A percentile compares a stretch with the other conserved stretches of the same genome.
phyloP scores from a whole-genome alignment of 92 coral and sea anemone genomes.

The Parazoanthus swiftii region DNA sequence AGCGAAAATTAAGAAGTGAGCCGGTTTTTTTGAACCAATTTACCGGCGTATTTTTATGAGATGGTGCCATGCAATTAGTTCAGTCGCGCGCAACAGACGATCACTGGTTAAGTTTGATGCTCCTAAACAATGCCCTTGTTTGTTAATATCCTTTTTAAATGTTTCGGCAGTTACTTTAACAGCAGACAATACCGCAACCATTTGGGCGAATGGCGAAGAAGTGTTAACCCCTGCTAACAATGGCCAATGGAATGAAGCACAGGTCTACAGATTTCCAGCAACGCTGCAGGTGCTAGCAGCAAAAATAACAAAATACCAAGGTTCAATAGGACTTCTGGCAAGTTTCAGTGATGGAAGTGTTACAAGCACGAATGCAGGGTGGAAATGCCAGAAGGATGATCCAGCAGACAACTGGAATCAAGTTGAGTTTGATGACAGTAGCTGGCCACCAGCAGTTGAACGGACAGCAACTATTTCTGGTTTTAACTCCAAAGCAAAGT shows the following conservation, averaged over 20 bases:
- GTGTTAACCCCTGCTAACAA: neutral
- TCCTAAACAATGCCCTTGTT: too few species aligned
- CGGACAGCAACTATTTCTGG: constrained; percentile 33
- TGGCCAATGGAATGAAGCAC: neutral
- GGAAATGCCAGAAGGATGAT: constrained; percentile 64
- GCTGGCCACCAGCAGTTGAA: constrained; percentile 71
- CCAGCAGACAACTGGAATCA: constrained; percentile 50
- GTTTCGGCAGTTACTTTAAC: neutral
- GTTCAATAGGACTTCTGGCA: constrained; percentile 53
- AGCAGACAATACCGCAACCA: neutral
- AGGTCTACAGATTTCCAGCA: constrained; percentile 51
- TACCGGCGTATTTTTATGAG: too few species aligned
- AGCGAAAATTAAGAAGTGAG: too few species aligned
- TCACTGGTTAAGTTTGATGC: too few species aligned
- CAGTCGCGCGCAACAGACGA: too few species aligned
- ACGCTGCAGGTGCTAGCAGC: constrained; percentile 59
- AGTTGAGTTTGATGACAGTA: constrained; percentile 65
- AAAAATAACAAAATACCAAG: constrained; percentile 52
- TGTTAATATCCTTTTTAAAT: too few species aligned
- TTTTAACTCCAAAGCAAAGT: constrained; percentile 45
- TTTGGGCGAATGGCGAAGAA: neutral
- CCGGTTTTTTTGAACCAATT: too few species aligned
- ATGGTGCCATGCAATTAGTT: too few species aligned
- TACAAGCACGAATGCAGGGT: constrained; percentile 42
- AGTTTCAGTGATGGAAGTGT: constrained; percentile 66